Base-by-base conservation (phyloP, 2,113 vertebrate species). In the Collichthys lucidus region DNA sequence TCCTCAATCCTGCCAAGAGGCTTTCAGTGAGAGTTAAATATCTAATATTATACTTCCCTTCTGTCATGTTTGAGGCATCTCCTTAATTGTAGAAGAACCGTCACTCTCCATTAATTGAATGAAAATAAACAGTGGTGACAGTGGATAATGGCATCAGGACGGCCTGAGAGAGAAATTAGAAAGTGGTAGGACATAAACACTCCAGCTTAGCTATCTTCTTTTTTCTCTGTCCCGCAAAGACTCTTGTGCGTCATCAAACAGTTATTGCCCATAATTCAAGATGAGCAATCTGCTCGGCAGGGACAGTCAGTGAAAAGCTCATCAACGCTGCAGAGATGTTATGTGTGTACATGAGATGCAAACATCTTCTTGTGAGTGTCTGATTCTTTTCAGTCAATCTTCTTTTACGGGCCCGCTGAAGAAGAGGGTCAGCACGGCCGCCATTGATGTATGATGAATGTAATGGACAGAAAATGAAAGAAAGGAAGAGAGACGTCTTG, bases 231-330 rank as follows among this genome's bases (percentile, higher is more conserved):
- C 0, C 57, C 35, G n/a, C 61, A 70, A 61, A 75, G 63, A 59
- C 57, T 77, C 63, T 60, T 63, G 62, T 68, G 83, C 24, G 57
- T 81, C 55, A 79, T 84, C 73, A 84, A 86, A 65, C 24, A 83
- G 80, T 87, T 79, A 83, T 74, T 80, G 76, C 57, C 70, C 47
- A 66, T 84, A 71, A 91, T 87, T 82, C 40, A 73, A 79, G 71
- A 77, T 69, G 72, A 80, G 72, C 65, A 61, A 69, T 77, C 26
- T 63, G 52, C 56, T 83, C 17, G 26, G 40, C 66, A 60, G 71
- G 20, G 68, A 57, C 57, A n/a, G 67, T 50, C 77, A n/a, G 49
- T 60, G 69, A 80, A 74, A 70, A 72, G 77, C 77, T 75, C 85
- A 74, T 88, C 79, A 87, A 81, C 35, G 22, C 60, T 7, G 40